phyloP scores from a whole-genome alignment of 2,113 vertebrate species.

The Lucifuga dentata region DNA sequence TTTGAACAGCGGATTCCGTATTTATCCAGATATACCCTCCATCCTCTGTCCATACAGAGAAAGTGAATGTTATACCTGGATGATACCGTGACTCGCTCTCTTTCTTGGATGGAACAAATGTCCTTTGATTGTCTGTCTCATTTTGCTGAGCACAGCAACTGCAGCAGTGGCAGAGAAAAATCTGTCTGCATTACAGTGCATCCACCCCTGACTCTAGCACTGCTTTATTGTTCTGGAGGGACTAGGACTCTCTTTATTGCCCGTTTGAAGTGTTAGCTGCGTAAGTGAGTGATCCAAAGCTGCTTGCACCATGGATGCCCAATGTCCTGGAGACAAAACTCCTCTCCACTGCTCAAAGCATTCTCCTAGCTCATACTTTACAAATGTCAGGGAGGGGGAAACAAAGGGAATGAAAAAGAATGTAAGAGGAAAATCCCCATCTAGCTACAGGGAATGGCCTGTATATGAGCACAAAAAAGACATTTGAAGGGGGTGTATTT shows the following conservation, averaged over 20 bases:
- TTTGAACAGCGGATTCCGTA: not conserved
- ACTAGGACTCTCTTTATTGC: conserved; percentile 64
- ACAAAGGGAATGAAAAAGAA: conserved; percentile 29
- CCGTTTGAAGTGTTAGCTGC: conserved; percentile 72
- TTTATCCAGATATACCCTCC: not conserved
- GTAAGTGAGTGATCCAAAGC: conserved; percentile 70
- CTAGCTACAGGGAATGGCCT: not conserved
- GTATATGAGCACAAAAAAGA: conserved; percentile 16
- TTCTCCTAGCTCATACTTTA: conserved; percentile 36
- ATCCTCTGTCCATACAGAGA: not conserved
- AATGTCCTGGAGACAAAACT: conserved; percentile 60
- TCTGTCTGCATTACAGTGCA: conserved; percentile 63
- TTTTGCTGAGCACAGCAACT: conserved; percentile 68
- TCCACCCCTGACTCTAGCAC: conserved; percentile 71
- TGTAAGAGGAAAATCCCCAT: not conserved
- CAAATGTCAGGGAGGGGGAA: conserved; percentile 56
- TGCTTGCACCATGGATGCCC: conserved; percentile 48
- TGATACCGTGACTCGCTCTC: conserved; percentile 16
- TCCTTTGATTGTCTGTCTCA: conserved; percentile 51
- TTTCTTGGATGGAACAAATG: conserved; percentile 24
- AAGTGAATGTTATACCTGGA: conserved; percentile 36
- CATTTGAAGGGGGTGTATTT: conserved; percentile 12
- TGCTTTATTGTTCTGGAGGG: conserved; percentile 72
- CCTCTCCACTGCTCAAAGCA: conserved; percentile 31
- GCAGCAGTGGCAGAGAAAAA: conserved; percentile 64